Base-by-base conservation (phyloP, 2,888 invertebrate genomes). In the Lacanobia wlatinum region DNA sequence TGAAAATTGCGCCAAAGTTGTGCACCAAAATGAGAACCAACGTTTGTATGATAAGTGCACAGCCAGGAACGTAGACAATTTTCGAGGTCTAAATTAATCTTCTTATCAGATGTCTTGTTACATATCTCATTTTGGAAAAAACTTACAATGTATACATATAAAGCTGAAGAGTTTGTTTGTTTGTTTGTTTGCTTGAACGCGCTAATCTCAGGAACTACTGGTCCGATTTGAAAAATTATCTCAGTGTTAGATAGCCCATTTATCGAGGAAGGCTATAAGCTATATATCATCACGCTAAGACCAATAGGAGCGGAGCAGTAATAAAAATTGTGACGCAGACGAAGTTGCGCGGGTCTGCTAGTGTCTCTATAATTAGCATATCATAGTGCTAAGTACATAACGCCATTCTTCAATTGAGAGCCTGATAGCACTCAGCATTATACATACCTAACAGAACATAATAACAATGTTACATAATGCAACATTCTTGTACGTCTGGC, bases 361-460 rank as follows among this genome's bases (percentile, higher is more conserved):
- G n/a, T n/a, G n/a, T n/a, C n/a, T 14, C 18, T 28, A n/a, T 56
- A 63, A 63, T 73, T 34, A 66, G 12, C 28, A 12, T 64, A 61
- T 61, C n/a, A 48, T 12, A 66, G 56, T 43, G 56, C 1, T 66
- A 61, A 58, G 74, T 64, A 78, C 34, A 67, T 64, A 73, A 60
- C 18, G 48, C 62, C 60, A 18, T 78, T 46, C 52, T 3, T 21
- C 50, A 67, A 56, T 65, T 67, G 61, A 55, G 18, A 71, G 34
- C n/a, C 16, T 53, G 73, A 78, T 73, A 78, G 73, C 62, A 50
- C 78, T 58, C 23, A 28, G 48, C 50, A 28, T 18, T 48, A 18
- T 8, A 48, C 16, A 23, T n/a, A 58, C 56, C 56, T 14, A 56
- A n/a, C 21, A 72, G 6, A 21, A 67, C 34, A 34, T 53, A 46